Percentiles rank a stretch among this genome's conserved stretches.
phyloP scores from a whole-genome alignment of 2,888 invertebrate species.

The Rhodophaea formosa region DNA sequence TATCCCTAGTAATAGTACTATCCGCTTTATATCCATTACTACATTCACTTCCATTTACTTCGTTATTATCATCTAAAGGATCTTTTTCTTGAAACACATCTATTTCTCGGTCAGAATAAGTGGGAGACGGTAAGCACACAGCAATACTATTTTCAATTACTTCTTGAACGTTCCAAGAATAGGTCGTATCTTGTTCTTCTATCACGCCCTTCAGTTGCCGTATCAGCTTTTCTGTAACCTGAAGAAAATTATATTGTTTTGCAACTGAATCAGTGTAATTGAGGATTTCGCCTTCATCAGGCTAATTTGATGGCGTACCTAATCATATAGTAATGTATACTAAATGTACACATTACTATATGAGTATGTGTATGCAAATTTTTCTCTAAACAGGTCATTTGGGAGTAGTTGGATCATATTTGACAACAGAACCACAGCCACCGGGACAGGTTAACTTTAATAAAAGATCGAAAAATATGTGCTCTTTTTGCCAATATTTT shows the following conservation, averaged over 20 bases:
- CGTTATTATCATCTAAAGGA: background rate
- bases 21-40: background rate
- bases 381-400: too few species aligned
- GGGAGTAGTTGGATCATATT: too few species aligned
- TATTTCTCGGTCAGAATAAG: conserved; percentile 43
- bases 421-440: too few species aligned
- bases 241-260: conserved; percentile 9
- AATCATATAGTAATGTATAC: too few species aligned
- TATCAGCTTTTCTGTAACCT: conserved; percentile 63
- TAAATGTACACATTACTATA: too few species aligned
- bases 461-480: too few species aligned
- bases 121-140: conserved; percentile 33
- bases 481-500: too few species aligned
- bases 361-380: too few species aligned
- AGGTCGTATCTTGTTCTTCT: conserved; percentile 30
- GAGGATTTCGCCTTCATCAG: too few species aligned
- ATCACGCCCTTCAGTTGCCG: conserved; percentile 48
- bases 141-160: background rate
- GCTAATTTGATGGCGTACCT: too few species aligned
- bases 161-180: conserved; percentile 1
- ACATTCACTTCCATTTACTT: background rate
- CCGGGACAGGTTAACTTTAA: too few species aligned
- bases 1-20: conserved; percentile 10
- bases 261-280: too few species aligned
- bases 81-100: conserved; percentile 30